Conservation (phyloP, 2,797 vertebrate species). For the Cyprinella venusta region DNA sequence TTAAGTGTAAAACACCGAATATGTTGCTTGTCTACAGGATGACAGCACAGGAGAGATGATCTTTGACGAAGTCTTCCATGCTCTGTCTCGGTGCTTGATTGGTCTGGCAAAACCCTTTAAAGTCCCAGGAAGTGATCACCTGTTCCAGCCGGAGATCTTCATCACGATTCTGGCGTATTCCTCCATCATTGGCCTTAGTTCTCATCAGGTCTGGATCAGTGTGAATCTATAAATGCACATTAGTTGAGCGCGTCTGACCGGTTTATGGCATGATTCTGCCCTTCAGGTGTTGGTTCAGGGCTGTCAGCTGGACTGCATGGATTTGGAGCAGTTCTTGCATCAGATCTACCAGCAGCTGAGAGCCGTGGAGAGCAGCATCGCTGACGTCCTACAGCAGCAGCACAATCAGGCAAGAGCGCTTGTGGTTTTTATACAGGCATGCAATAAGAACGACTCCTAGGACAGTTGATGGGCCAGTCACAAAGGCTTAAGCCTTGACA, state of each 20-base stretch:
- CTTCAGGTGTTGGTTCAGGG: conserved; percentile 93
- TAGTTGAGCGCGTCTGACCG: neutral
- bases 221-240: neutral
- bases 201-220: conserved; percentile 85
- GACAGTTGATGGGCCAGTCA: too few relatives aligned
- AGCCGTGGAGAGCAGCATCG: conserved; percentile 94
- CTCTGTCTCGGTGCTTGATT: conserved; percentile 87
- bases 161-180: conserved; percentile 96
- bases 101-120: conserved; percentile 89
- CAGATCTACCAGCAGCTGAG: conserved; percentile 92
- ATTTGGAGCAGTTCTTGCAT: conserved; percentile 85
- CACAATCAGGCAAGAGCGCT: conserved; percentile 80
- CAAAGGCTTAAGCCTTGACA: too few relatives aligned
- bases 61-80: conserved; percentile 96
- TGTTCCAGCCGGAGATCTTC: conserved; percentile 94
- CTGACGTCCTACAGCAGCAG: conserved; percentile 91
- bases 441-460: too few relatives aligned
- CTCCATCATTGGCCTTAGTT: conserved; percentile 92
- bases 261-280: neutral
- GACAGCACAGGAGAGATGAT: conserved; percentile 97
- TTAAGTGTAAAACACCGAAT: too few relatives aligned
- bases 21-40: conserved; percentile 77
- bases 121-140: conserved; percentile 89
- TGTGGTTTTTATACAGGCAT: too few relatives aligned
- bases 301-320: conserved; percentile 87